Evolutionary conservation across 2,888 invertebrate genomes (phyloP).

Genomic region (Baronia brevicornis): DNA sequence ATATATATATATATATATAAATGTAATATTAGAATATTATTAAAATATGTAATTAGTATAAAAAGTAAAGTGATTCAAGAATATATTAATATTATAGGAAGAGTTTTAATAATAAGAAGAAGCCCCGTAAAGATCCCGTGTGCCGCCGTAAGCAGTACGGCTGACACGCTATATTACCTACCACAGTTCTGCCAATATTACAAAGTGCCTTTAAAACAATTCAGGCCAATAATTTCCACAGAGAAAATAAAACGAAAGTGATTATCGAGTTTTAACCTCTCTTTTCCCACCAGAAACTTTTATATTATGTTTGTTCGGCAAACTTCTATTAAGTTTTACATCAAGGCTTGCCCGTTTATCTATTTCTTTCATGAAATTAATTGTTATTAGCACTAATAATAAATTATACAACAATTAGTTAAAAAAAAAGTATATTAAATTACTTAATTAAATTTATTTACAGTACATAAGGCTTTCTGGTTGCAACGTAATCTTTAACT

Average conservation of each 20-base stretch:
- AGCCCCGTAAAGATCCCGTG: no score
- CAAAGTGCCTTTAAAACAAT: no score
- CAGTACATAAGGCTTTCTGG: slow-evolving; percentile 31
- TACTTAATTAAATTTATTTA: slow-evolving; percentile 10
- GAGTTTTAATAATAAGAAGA: no score
- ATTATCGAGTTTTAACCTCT: slow-evolving; percentile 44
- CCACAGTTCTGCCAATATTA: no score
- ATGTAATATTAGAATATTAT: no score
- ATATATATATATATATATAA: no score
- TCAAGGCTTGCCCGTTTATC: slow-evolving; percentile 19
- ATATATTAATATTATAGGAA: no score
- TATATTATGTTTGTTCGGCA: slow-evolving; percentile 30
- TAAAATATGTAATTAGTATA: no score
- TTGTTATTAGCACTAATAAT: not conserved
- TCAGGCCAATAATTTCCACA: slow-evolving; percentile 39
- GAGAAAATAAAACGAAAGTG: slow-evolving; percentile 55
- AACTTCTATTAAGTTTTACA: no score
- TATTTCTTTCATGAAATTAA: not conserved
- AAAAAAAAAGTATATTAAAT: slow-evolving; percentile 5
- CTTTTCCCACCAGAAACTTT: slow-evolving; percentile 40
- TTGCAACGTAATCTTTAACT: slow-evolving; percentile 50
- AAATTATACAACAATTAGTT: not conserved
- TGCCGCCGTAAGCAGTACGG: no score
- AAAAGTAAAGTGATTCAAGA: no score
- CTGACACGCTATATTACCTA: no score